Percentiles rank a stretch among this genome's conserved stretches.
Conservation (phyloP, 2,888 invertebrate species). For the Rhabditoides inermis region DNA sequence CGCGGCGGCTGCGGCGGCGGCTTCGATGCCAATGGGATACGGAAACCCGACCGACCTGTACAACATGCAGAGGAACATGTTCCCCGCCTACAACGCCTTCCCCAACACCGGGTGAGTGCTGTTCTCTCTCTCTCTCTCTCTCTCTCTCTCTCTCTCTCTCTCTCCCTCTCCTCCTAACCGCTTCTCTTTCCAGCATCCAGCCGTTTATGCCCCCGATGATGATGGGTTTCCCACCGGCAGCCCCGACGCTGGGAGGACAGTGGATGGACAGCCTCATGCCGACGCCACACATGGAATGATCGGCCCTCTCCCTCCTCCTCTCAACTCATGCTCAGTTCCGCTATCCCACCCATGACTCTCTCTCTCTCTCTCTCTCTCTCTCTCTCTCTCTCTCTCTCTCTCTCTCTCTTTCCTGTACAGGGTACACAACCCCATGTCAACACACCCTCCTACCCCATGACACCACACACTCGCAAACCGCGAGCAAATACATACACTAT, state of each 20-base stretch:
- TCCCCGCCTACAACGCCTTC: conserved; percentile 16
- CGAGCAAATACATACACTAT: no score
- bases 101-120: conserved; percentile 20
- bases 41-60: conserved; percentile 20
- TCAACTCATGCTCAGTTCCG: no score
- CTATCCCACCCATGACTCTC: no score
- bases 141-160: background rate
- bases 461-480: no score
- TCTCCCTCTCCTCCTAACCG: background rate
- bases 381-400: no score
- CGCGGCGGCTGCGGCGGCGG: conserved; percentile 13
- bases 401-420: no score
- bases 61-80: conserved; percentile 24
- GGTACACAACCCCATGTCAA: no score
- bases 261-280: no score
- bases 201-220: conserved; percentile 29
- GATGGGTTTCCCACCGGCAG: conserved; percentile 12
- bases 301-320: no score
- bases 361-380: no score
- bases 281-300: no score
- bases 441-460: no score
- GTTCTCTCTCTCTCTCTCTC: background rate
- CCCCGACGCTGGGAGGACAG: conserved; percentile 1
- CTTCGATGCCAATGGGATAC: conserved; percentile 12
- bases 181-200: conserved; percentile 19